phyloP scores from a whole-genome alignment of 2,888 invertebrate genomes.

The Heterodera filipjevi region DNA sequence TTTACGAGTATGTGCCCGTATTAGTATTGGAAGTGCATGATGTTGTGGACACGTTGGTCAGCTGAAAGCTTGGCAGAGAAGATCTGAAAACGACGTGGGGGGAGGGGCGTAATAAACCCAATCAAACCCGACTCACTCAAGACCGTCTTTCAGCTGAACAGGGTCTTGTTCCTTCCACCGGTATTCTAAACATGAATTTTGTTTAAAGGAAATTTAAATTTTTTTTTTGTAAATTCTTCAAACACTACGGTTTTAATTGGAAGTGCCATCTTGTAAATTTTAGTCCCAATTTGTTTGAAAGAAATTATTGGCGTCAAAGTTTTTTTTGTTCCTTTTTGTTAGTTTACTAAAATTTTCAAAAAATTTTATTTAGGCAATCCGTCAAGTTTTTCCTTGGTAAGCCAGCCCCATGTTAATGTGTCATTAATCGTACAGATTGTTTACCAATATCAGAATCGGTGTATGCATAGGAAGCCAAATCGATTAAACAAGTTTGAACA shows the following conservation, averaged over 20 bases:
- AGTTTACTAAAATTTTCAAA: too few species aligned
- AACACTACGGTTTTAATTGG: too few species aligned
- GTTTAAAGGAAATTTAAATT: too few species aligned
- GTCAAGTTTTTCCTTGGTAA: too few species aligned
- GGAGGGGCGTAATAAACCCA: too few species aligned
- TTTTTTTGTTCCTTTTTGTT: too few species aligned
- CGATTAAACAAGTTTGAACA: conserved; percentile 87
- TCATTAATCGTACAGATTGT: not conserved
- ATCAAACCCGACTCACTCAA: conserved; percentile 65
- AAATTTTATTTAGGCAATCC: too few species aligned
- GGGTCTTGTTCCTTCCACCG: conserved; percentile 90
- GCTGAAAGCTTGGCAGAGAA: conserved; percentile 79
- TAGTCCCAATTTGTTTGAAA: too few species aligned
- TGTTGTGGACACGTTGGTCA: conserved; percentile 90
- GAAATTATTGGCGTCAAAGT: too few species aligned
- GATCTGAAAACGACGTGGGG: conserved; percentile 33
- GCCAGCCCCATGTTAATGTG: too few species aligned
- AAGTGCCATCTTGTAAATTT: too few species aligned
- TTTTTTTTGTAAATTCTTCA: too few species aligned
- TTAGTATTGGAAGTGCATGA: conserved; percentile 95
- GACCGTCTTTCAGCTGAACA: conserved; percentile 80
- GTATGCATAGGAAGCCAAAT: conserved; percentile 97
- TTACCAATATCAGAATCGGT: conserved; percentile 87
- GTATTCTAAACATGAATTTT: conserved; percentile 74
- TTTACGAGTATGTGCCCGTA: conserved; percentile 85